Evolutionary conservation across 92 coral and sea anemone genomes (phyloP).

Genomic region (Palythoa grandiflora): DNA sequence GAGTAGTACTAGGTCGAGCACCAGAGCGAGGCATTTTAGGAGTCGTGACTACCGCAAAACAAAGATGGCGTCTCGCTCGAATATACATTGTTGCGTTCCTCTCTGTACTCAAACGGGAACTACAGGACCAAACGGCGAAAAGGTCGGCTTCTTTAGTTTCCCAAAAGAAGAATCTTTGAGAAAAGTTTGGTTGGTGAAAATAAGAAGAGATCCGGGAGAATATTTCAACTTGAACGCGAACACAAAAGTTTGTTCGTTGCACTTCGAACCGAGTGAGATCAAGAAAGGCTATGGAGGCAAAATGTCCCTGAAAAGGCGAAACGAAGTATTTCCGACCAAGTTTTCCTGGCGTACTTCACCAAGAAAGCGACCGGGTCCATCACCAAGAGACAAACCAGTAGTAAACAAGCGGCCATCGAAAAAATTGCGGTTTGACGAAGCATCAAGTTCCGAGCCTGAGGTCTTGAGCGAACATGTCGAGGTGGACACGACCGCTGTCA

Average conservation of each 20-base stretch:
- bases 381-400: constrained; percentile 16
- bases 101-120: constrained; percentile 13
- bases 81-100: constrained; percentile 5
- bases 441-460: too few relatives aligned
- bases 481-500: too few relatives aligned
- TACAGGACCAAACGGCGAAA: constrained; percentile 15
- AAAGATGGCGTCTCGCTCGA: neutral
- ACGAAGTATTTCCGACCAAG: constrained; percentile 44
- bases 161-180: neutral
- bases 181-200: constrained; percentile 19
- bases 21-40: too few relatives aligned
- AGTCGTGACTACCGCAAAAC: neutral
- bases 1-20: too few relatives aligned
- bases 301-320: constrained; percentile 41
- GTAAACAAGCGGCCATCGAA: too few relatives aligned
- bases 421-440: too few relatives aligned
- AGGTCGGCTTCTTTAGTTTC: constrained; percentile 21
- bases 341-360: constrained; percentile 50
- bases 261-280: constrained; percentile 45
- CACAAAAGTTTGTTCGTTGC: constrained; percentile 5
- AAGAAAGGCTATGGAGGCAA: constrained; percentile 49
- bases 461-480: too few relatives aligned
- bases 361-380: constrained; percentile 41
- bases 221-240: too few relatives aligned
- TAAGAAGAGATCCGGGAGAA: neutral